Evolutionary conservation across 2,797 vertebrate genomes (phyloP).

Genomic region (Gambusia yucatana): DNA sequence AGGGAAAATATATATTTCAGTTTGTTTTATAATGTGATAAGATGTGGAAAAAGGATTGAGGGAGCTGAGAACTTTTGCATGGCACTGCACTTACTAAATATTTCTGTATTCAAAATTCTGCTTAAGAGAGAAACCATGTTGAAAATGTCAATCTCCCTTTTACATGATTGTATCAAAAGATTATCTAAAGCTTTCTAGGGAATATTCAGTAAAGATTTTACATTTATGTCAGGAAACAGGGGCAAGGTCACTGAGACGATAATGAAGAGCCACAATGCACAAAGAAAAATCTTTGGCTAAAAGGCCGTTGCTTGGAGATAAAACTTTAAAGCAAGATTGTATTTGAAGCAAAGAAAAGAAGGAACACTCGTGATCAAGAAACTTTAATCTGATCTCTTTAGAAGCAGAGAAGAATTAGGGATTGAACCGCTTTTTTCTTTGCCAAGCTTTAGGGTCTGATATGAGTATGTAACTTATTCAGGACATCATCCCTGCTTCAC

Average conservation of each 20-base stretch:
- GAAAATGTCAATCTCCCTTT: conserved; percentile 46
- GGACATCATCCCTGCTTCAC: conserved; percentile 53
- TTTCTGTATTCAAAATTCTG: conserved; percentile 25
- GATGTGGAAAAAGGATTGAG: not conserved
- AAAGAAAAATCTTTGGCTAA: conserved; percentile 36
- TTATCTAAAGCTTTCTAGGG: conserved; percentile 48
- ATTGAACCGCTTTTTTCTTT: conserved; percentile 43
- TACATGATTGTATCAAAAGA: conserved; percentile 51
- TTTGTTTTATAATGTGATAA: not conserved
- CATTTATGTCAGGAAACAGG: conserved; percentile 34
- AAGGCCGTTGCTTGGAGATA: conserved; percentile 49
- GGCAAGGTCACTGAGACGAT: conserved; percentile 30
- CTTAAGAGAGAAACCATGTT: conserved; percentile 18
- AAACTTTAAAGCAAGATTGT: conserved; percentile 52
- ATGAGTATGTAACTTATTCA: conserved; percentile 52
- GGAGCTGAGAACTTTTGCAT: not conserved
- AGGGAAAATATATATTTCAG: not conserved
- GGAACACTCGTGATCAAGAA: conserved; percentile 46
- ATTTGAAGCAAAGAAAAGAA: conserved; percentile 44
- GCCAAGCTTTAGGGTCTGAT: conserved; percentile 38
- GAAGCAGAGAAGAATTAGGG: conserved; percentile 29
- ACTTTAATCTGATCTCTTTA: conserved; percentile 46
- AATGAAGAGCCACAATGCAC: conserved; percentile 43
- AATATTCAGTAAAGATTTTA: conserved; percentile 39
- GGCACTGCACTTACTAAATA: conserved; percentile 4